Percentiles rank a stretch among this genome's conserved stretches.
phyloP scores from a whole-genome alignment of 2,888 invertebrate genomes.

The Drosophila dives region DNA sequence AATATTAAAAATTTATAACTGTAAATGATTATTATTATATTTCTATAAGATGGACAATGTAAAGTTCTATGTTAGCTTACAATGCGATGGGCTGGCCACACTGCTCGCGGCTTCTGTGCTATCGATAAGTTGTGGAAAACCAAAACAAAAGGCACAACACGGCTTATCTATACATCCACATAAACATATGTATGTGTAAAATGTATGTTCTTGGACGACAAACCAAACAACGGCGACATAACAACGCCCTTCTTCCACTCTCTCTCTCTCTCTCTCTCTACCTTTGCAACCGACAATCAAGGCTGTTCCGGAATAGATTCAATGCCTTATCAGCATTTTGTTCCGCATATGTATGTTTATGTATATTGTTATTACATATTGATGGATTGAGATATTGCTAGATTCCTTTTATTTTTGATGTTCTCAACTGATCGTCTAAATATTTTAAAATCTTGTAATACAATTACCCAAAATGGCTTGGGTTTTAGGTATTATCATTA shows the following conservation, averaged over 20 bases:
- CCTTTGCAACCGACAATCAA: conserved; percentile 6
- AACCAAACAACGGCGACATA: conserved; percentile 16
- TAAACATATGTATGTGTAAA: not conserved
- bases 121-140: conserved; percentile 27
- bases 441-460: conserved; percentile 8
- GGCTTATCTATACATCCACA: not conserved
- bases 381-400: conserved; percentile 1
- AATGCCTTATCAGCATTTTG: conserved; percentile 24
- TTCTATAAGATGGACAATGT: not conserved
- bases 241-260: conserved; percentile 35
- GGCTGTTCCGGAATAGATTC: conserved; percentile 11
- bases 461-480: not conserved
- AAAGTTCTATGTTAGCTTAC: not conserved
- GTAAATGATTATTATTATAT: too few relatives aligned
- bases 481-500: conserved; percentile 9
- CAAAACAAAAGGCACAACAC: conserved; percentile 9
- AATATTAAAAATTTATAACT: not conserved
- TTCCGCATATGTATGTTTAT: not conserved
- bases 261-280: not conserved
- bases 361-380: not conserved
- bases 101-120: not conserved
- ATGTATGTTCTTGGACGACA: conserved; percentile 18
- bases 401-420: conserved; percentile 10
- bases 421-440: conserved; percentile 4
- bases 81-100: not conserved